Evolutionary conservation across 2,797 vertebrate genomes (phyloP).

Genomic region (Diceros bicornis): DNA sequence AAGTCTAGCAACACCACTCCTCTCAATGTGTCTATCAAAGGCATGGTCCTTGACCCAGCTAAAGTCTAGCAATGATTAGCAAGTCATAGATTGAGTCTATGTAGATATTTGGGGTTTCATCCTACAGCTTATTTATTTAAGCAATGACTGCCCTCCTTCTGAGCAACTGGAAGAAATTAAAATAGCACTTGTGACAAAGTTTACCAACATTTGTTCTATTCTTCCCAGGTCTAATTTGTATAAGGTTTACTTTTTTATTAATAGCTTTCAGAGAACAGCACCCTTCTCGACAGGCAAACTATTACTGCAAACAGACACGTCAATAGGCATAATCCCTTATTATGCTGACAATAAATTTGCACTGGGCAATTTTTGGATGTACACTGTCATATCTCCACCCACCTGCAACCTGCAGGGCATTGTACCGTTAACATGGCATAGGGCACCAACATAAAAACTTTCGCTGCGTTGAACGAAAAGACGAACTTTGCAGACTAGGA

Average conservation of each 20-base stretch:
- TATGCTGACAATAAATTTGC: not conserved
- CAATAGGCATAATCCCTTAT: not conserved
- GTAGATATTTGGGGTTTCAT: not conserved
- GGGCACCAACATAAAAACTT: not conserved
- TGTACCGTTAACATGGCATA: not conserved
- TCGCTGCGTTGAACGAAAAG: not conserved
- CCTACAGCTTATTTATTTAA: not conserved
- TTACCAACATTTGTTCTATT: not conserved
- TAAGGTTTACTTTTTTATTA: not conserved
- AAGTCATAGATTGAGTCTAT: not conserved
- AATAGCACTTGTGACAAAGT: conserved; percentile 14
- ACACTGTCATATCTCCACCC: not conserved
- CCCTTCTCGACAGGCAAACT: not conserved
- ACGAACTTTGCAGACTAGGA: not conserved
- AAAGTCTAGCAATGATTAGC: not conserved
- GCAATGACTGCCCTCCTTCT: not conserved
- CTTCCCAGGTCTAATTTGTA: conserved; percentile 29
- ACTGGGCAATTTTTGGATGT: not conserved
- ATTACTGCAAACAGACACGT: not conserved
- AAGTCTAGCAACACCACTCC: not conserved
- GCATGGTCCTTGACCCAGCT: not conserved
- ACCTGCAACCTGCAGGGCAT: not conserved
- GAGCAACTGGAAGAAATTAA: not conserved
- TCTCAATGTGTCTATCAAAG: not conserved
- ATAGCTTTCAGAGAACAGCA: conserved; percentile 31